phyloP scores from a whole-genome alignment of 2,888 invertebrate genomes.

The Eugnorisma glareosa region DNA sequence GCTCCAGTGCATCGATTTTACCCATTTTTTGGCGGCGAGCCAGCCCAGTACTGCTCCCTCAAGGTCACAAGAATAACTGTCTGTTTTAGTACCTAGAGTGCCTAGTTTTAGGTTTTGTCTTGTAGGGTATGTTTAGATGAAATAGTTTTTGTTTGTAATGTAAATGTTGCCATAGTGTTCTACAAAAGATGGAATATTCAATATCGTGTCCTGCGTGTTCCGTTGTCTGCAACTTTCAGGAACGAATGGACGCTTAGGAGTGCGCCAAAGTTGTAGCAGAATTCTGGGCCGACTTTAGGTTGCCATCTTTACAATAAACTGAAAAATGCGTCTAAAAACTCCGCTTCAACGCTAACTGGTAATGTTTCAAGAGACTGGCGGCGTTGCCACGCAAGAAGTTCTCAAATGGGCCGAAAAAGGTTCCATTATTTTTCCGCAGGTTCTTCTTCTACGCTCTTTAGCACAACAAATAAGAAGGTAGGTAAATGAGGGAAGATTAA shows the following conservation, averaged over 20 bases:
- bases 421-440: too few species aligned
- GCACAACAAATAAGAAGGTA: too few species aligned
- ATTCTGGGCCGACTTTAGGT: neutral
- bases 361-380: neutral
- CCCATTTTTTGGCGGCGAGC: conserved; percentile 63
- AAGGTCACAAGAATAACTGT: conserved; percentile 56
- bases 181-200: neutral
- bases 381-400: too few species aligned
- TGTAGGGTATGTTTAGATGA: conserved; percentile 5
- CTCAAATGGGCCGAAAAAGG: too few species aligned
- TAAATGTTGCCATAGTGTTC: neutral
- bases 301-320: neutral
- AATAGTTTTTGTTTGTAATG: neutral
- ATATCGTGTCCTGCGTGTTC: neutral
- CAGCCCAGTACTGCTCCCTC: conserved; percentile 44
- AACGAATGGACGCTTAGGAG: neutral
- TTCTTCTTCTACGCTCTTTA: neutral
- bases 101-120: conserved; percentile 22
- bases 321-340: neutral
- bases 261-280: neutral
- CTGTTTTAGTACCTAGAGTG: conserved; percentile 38
- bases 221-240: neutral
- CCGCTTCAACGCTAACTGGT: neutral
- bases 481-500: neutral
- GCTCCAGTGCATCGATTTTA: conserved; percentile 66